Evolutionary conservation across 2,888 invertebrate species (phyloP).

Genomic region (Keiferia lycopersicella): DNA sequence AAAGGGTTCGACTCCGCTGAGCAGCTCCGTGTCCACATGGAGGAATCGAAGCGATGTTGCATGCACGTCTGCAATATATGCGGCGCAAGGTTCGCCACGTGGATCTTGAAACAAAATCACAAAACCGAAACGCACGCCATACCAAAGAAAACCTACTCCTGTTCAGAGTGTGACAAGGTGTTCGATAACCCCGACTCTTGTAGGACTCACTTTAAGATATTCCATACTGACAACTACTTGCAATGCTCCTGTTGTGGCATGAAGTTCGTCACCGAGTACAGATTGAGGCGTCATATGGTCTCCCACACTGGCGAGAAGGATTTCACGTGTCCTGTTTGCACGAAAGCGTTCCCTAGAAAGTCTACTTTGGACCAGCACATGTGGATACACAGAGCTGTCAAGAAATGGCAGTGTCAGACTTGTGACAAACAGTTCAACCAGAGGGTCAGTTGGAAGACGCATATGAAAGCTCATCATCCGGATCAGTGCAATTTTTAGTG

Average conservation of each 20-base stretch:
- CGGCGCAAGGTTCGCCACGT: constrained; percentile 41
- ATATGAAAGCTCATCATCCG: constrained; percentile 55
- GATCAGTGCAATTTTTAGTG: constrained; percentile 43
- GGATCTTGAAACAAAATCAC: constrained; percentile 38
- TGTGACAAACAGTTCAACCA: constrained; percentile 43
- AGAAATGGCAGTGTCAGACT: constrained; percentile 37
- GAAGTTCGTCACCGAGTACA: constrained; percentile 52
- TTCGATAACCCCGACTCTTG: constrained; percentile 38
- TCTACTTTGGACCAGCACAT: constrained; percentile 40
- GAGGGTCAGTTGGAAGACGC: constrained; percentile 41
- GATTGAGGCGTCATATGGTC: constrained; percentile 54
- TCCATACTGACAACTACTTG: constrained; percentile 37
- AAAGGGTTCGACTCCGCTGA: constrained; percentile 37
- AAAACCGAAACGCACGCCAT: constrained; percentile 39
- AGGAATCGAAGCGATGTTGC: constrained; percentile 41
- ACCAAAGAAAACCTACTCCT: constrained; percentile 36
- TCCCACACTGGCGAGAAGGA: constrained; percentile 57
- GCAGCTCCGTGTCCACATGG: constrained; percentile 39
- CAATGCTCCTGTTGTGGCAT: constrained; percentile 38
- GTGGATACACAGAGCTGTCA: constrained; percentile 41
- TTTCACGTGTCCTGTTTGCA: constrained; percentile 52
- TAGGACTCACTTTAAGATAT: constrained; percentile 38
- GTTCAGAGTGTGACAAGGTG: constrained; percentile 43
- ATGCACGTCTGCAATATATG: constrained; percentile 42
- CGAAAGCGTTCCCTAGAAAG: constrained; percentile 42